Percentiles rank a stretch among this genome's conserved stretches.
Conservation (phyloP, 2,113 vertebrate species). For the Apteryx owenii region DNA sequence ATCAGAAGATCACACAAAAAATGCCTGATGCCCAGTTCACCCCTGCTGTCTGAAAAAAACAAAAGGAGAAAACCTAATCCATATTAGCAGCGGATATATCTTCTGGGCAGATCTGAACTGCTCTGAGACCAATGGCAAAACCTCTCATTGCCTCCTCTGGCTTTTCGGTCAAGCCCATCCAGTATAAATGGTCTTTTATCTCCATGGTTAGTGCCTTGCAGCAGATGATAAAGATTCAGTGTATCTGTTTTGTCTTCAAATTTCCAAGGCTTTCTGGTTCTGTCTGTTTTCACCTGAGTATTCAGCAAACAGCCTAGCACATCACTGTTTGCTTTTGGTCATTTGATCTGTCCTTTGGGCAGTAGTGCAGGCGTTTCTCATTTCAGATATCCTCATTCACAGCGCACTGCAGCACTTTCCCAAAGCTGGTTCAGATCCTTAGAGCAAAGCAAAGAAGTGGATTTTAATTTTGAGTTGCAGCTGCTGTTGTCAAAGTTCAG, state of each 20-base stretch:
- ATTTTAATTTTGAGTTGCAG: conserved; percentile 68
- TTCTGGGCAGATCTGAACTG: not conserved
- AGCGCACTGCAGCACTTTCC: not conserved
- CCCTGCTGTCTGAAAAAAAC: not conserved
- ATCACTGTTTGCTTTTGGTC: conserved; percentile 44
- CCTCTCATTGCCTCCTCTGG: not conserved
- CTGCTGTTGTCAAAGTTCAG: conserved; percentile 62
- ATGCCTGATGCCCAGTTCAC: not conserved
- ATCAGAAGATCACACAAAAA: not conserved
- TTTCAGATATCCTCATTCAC: conserved; percentile 13
- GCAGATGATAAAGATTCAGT: conserved; percentile 13
- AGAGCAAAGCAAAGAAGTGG: conserved; percentile 26
- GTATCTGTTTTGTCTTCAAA: conserved; percentile 26
- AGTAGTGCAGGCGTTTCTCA: not conserved
- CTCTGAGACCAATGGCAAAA: not conserved
- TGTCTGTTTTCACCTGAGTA: conserved; percentile 28
- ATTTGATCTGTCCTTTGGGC: conserved; percentile 46
- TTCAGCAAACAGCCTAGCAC: conserved; percentile 10
- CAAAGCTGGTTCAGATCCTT: conserved; percentile 14
- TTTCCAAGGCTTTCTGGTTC: not conserved
- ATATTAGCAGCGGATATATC: not conserved
- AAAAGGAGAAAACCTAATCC: not conserved
- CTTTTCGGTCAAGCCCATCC: not conserved
- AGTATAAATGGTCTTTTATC: not conserved
- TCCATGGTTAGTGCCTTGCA: conserved; percentile 14